These are phyloP conservation scores for Malacoctenus gilli DNA, from an alignment of 2,797 vertebrate genomes.

Conservation along the genomic window DNA sequence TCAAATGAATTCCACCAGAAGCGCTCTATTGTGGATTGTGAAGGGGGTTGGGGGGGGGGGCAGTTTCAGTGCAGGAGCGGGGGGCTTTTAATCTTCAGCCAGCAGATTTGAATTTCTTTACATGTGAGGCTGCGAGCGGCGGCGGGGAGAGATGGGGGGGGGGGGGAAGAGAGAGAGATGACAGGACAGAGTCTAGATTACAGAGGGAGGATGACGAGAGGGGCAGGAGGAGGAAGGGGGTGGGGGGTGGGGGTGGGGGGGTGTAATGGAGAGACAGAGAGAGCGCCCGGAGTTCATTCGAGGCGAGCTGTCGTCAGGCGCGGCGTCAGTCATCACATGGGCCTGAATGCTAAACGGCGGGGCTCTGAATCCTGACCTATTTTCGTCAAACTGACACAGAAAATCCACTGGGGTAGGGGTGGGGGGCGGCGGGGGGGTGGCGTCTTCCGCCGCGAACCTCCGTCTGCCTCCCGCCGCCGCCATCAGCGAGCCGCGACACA, in stretches of 20 bases:
- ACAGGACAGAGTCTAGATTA: slow-evolving; percentile 57
- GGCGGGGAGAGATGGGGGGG: slow-evolving; percentile 30
- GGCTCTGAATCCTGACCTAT: slow-evolving; percentile 80
- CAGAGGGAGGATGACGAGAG: slow-evolving; percentile 17
- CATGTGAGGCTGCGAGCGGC: slow-evolving; percentile 14
- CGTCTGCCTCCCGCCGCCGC: slow-evolving; percentile 44
- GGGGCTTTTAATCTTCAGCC: slow-evolving; percentile 39
- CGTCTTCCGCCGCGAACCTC: slow-evolving; percentile 60
- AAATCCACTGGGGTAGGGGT: too few relatives aligned
- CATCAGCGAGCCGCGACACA: slow-evolving; percentile 31
- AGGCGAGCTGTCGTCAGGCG: slow-evolving; percentile 68
- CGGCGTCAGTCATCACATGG: slow-evolving; percentile 70
- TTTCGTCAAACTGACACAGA: slow-evolving; percentile 81
- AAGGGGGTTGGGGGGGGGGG: too few relatives aligned
- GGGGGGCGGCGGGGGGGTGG: slow-evolving; percentile 57
- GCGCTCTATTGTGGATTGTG: slow-evolving; percentile 42
- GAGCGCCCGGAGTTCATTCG: slow-evolving; percentile 71
- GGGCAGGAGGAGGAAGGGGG: slow-evolving; percentile 4
- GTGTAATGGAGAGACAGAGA: slow-evolving; percentile 20
- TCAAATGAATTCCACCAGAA: slow-evolving; percentile 50
- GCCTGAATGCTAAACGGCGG: slow-evolving; percentile 77
- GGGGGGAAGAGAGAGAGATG: slow-evolving; percentile 38
- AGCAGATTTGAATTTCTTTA: slow-evolving; percentile 44
- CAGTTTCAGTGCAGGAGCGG: slow-evolving; percentile 39
- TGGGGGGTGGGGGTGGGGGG: not conserved